Evolutionary conservation across 2,888 invertebrate species (phyloP), one percentile per base, ranked within the genome.

Genomic region (Heteropelma amictum): DNA sequence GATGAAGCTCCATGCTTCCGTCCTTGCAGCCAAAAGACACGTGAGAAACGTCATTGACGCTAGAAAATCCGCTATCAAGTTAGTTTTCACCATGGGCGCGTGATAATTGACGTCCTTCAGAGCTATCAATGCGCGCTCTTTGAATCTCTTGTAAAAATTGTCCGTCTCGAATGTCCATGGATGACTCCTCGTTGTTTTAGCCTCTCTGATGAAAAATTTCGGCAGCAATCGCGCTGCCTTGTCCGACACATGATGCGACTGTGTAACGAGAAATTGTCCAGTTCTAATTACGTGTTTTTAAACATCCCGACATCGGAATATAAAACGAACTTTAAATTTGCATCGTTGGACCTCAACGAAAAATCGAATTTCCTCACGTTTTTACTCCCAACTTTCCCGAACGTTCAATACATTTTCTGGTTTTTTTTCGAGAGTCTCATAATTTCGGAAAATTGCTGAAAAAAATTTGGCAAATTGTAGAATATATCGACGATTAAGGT

Each of bases 71-170:
- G 88, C 87, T 6, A 85, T 85, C 0, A 79, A 3, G 30, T 89
- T 89, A 0, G 90, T 84, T 33, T 80, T 85, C 1, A 33, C 77
- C 2, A 82, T 81, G 0, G 89, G 78, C 78, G 69, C 81, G 82
- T 89, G 91, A 75, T 89, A 91, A 72, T 89, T 76, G 0, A 94
- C 88, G 10, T 90, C 90, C 79, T 92, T 91, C 4, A 94, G 80
- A 79, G 92, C 91, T 30, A 91, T 90, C n/a, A 87, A 81, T 0
- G 92, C 92, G 30, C 92, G 91, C 47, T 88, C 88, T 85, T 94
- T 95, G 4, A 96, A 90, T 0, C 93, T 94, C 82, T 89, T 91
- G 84, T 94, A 96, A 86, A 96, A 96, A 0, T 94, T 95, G 80
- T 94, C 91, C 7, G 93, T 91, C 61, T 94, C 89, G 83, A 96